Base-by-base conservation (phyloP, 64 coral and sea anemone species). In the Pachyseris speciosa region DNA sequence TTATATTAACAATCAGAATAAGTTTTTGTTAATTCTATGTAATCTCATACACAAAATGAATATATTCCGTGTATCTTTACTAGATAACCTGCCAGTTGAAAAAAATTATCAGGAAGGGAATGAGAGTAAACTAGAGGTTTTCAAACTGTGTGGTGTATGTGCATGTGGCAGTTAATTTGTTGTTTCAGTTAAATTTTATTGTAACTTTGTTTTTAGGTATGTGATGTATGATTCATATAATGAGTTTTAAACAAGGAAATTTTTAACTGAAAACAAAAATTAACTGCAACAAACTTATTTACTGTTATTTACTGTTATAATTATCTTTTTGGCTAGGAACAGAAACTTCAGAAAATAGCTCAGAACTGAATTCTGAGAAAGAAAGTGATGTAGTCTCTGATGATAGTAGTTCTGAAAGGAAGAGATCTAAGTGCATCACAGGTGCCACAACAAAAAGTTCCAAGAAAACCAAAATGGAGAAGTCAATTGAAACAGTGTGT, bases 1-100 rank as follows among this genome's bases (percentile, higher is more conserved):
- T 84, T 61, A 84, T 53, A 84, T 64, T 84, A 84, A 84, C 58
- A 66, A 59, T 83, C 78, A 83, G 32, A 84, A 84, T 66, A 84
- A 59, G 47, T 65, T 84, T 84, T 59, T 83, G 50, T 83, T 39
- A 55, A 83, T 83, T 83, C 32, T 68, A 68, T 47, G 42, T 79
- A 79, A 51, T 4, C 16, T 57, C 52, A 48, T 52, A 37, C 39
- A 78, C n/a, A n/a, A n/a, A n/a, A n/a, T n/a, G n/a, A n/a, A n/a
- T n/a, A n/a, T n/a, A n/a, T n/a, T n/a, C n/a, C n/a, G n/a, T n/a
- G n/a, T n/a, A n/a, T n/a, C n/a, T n/a, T n/a, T n/a, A n/a, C n/a
- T n/a, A n/a, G n/a, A 68, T 68, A 68, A 68, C 64, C 64, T 34
- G 30, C 12, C 64, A 68, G 64, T 68, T 34, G 32, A 68, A 68